These are phyloP conservation scores for Cephalopachus bancanus DNA, from an alignment of 2,797 vertebrate genomes.

Conservation along the genomic window DNA sequence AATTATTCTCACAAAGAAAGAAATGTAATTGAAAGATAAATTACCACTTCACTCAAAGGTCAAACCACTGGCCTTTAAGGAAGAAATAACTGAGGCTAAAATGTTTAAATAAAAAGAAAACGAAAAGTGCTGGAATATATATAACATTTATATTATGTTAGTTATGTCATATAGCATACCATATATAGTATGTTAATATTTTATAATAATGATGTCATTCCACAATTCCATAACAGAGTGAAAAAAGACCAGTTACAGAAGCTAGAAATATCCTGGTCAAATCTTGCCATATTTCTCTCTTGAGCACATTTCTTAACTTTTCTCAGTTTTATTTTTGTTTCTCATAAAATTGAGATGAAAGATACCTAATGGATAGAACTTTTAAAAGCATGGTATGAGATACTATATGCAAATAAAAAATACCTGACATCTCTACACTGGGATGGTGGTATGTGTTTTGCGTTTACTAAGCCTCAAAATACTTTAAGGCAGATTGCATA, in stretches of 20 bases:
- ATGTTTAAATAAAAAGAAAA: constrained; percentile 20
- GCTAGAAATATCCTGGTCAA: not conserved
- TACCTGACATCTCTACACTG: not conserved
- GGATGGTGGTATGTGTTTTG: not conserved
- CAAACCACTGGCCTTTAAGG: not conserved
- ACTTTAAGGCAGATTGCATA: not conserved
- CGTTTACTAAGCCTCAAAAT: not conserved
- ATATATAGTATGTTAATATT: not conserved
- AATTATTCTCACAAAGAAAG: not conserved
- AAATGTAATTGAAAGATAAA: not conserved
- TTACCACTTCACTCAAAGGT: not conserved
- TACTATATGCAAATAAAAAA: not conserved
- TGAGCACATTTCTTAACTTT: not conserved
- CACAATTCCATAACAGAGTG: not conserved
- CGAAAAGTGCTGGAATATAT: not conserved
- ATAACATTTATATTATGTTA: not conserved
- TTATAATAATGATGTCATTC: not conserved
- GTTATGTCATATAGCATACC: not conserved
- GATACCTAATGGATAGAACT: not conserved
- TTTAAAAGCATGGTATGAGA: not conserved
- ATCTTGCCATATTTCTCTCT: not conserved
- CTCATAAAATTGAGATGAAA: not conserved
- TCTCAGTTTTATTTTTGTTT: not conserved
- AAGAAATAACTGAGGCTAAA: not conserved
- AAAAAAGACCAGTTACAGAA: not conserved